Evolutionary conservation across 1,140 invertebrate species (phyloP), one percentile per base, ranked within the genome.

Genomic region (Papilio aristodemus): DNA sequence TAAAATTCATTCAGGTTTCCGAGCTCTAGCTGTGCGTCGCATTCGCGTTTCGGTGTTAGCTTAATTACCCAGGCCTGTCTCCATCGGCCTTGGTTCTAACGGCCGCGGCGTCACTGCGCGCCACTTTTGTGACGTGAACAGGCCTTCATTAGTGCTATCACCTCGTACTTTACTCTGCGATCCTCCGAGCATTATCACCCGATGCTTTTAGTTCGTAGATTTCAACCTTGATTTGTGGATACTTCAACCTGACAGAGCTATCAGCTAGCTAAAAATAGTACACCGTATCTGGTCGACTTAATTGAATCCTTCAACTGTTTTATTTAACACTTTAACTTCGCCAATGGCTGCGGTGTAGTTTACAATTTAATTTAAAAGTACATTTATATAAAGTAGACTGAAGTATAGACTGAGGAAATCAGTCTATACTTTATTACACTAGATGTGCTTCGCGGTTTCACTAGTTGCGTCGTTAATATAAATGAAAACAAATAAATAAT

Each of bases 111-210:
- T 83, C 82, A 80, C 77, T 77, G 69, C 76, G 81, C 80, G 80
- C 84, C 79, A 86, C 71, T 81, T 76, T 71, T 86, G 85, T 82
- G 84, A 87, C 87, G 78, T 80, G 75, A 70, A 85, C 86, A 88
- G 81, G 79, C 81, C 80, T 89, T 89, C 86, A 89, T 90, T 89
- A 89, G 80, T 76, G 83, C 82, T 89, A 90, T 89, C 86, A 82
- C 76, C 75, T 68, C 69, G 68, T 73, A 70, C 72, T 72, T 38
- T 73, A 60, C 67, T 68, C 59, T 74, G 75, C 72, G 70, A 83
- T 76, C 79, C 74, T 77, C 70, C 76, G 74, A 74, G 71, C 71
- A 73, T 86, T 88, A 90, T 90, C 86, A 85, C 64, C 75, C 67
- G 71, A 85, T 76, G 86, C 88, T 89, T 87, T 89, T 88, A 90